A percentile compares a stretch with the other conserved stretches of the same genome.
phyloP scores from a whole-genome alignment of 2,797 vertebrate species.

The Rhinophrynus dorsalis region DNA sequence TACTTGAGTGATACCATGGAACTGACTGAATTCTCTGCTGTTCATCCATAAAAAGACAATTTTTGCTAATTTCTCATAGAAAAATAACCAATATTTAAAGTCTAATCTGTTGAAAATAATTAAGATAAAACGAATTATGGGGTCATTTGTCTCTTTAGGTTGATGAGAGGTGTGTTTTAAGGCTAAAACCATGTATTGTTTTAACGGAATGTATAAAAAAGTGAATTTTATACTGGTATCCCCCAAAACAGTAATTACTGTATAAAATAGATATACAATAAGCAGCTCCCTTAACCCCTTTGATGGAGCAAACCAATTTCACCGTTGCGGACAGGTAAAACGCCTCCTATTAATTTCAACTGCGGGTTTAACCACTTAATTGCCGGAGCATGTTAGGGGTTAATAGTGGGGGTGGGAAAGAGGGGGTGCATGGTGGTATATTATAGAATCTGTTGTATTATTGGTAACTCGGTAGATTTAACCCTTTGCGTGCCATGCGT shows the following conservation, averaged over 20 bases:
- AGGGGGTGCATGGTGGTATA: too few relatives aligned
- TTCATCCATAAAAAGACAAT: background rate
- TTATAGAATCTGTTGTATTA: too few relatives aligned
- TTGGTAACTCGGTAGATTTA: too few relatives aligned
- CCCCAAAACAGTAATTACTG: constrained; percentile 25
- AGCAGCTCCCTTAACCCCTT: background rate
- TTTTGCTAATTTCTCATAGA: background rate
- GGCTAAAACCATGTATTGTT: background rate
- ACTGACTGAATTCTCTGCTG: background rate
- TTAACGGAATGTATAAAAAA: background rate
- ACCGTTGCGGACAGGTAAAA: too few relatives aligned
- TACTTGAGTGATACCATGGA: too few relatives aligned
- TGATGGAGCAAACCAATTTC: too few relatives aligned
- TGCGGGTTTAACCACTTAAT: too few relatives aligned
- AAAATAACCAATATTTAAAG: background rate
- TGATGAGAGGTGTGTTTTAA: background rate
- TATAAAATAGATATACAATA: too few relatives aligned
- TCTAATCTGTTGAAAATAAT: constrained; percentile 5
- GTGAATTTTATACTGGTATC: background rate
- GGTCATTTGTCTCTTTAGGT: constrained; percentile 22
- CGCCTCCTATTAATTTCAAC: too few relatives aligned
- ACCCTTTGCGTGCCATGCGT: too few relatives aligned
- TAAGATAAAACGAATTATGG: constrained; percentile 16
- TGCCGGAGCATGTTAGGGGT: too few relatives aligned
- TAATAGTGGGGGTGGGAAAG: too few relatives aligned